Evolutionary conservation across 1,140 invertebrate genomes (phyloP), one percentile per base, ranked within the genome.

Genomic region (Diploscapter pachys): DNA sequence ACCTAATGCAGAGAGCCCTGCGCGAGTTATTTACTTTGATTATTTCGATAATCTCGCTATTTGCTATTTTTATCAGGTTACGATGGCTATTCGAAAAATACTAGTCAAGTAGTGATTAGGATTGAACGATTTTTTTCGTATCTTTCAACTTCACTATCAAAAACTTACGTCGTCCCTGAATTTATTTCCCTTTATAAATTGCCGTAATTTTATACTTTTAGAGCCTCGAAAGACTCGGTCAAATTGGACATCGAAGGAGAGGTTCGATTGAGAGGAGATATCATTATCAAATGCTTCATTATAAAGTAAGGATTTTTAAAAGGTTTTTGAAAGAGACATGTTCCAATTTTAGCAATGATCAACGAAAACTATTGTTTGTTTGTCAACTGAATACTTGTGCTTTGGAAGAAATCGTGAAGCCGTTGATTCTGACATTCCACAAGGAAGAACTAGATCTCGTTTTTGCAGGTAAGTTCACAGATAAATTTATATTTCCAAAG

Each of bases 311-410:
- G 55, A 59, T 72, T 48, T n/a, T 6, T n/a, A n/a, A 3, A 8
- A 6, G 6, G 2, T 50, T 5, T 53, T 5, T 8, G 5, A 11
- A 11, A 52, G 4, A 4, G 1, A 13, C 2, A 3, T 67, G 0
- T 67, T 11, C 4, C 9, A 11, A 50, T 69, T 68, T 56, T 8
- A 74, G 69, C 81, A 81, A 86, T 9, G 79, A 81, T 9, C 80
- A 81, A 49, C 84, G 90, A 63, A 89, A 91, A 80, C 87, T 89
- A 5, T 89, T 93, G 69, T 93, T 93, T 88, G 89, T 90, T 65
- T 91, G 90, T 82, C 91, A 96, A 90, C 94, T 95, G 87, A 93
- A 95, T 87, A 95, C 93, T 0, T 95, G 93, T 87, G 92, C 93
- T 49, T 91, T 95, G 65, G 82, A 84, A 55, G 69, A 84, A 50